Evolutionary conservation across 2,888 invertebrate genomes (phyloP), one percentile per base, ranked within the genome.

Genomic region (Cancer borealis): DNA sequence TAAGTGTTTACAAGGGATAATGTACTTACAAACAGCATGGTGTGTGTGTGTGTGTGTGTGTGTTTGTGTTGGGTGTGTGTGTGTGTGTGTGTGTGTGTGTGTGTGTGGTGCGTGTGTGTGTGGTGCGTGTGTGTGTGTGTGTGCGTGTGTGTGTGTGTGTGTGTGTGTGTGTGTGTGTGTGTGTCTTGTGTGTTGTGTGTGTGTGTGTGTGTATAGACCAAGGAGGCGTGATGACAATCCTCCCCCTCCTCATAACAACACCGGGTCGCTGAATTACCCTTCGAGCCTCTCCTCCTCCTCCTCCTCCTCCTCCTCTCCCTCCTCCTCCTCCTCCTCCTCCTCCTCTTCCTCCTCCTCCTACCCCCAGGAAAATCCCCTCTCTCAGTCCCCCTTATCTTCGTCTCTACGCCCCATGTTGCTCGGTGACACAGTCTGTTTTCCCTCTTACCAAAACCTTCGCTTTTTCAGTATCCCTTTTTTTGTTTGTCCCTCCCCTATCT

Each of bases 101-200:
- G 49, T 49, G 54, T 54, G 90, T n/a, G 89, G 49, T 49, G 54
- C 54, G 90, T 39, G 46, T 66, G 66, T 66, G 66, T 66, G 66
- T 66, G 66, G n/a, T n/a, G n/a, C n/a, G n/a, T 49, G 89, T 89
- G 89, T 89, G 89, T 89, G 89, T 89, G 89, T 89, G 54, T 89
- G 89, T 89, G 89, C 47, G 89, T 89, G 89, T 89, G 89, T 89
- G 89, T 89, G 47, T 89, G 89, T 89, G 89, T 46, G 90, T 49
- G 90, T 26, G 90, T 47, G 49, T 89, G 46, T 89, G 89, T 89
- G 89, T 89, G 89, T 89, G 49, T n/a, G 49, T 89, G 89, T 49
- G 49, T 49, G 54, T 54, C 60, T n/a, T n/a, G n/a, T n/a, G n/a
- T n/a, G n/a, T n/a, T 39, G 46, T 73, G 73, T 73, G 73, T 73